Base-by-base conservation (phyloP, 2,113 vertebrate genomes). In the Emydura subglobosa region DNA sequence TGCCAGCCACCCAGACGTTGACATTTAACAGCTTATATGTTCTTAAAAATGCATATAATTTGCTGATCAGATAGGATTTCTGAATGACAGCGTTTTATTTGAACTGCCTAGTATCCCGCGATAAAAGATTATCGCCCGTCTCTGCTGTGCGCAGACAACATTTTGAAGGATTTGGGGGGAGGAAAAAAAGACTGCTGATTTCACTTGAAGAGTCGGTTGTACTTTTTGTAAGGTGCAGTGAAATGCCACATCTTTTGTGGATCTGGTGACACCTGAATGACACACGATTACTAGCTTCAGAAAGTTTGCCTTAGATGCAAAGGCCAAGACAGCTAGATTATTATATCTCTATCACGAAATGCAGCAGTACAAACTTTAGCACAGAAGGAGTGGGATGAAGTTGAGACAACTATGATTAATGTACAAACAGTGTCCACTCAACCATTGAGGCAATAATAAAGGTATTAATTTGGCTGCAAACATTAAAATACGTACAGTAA, bases 381-480 rank as follows among this genome's bases (percentile, higher is more conserved):
- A 95, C 50, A 84, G 84, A 82, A 83, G 9, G 83, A 87, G 85
- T 7, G 53, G 94, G 94, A 86, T 49, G 79, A 93, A 90, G 53
- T 16, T 76, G 59, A 93, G 93, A 97, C 94, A 97, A 96, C 84
- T 68, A 91, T 96, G 98, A 99, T 98, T 96, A 97, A 98, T 97
- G 96, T 91, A 92, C 51, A 82, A 96, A 95, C 61, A 94, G 95
- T 90, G 96, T 95, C 98, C 96, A 93, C 89, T 98, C 98, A 97
- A 97, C 97, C 98, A 97, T 17, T 68, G 93, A 98, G 97, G 93
- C 54, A 95, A 97, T 95, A 98, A 98, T 98, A 97, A 98, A 98
- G 96, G 97, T 96, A 90, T 98, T 98, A 96, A 98, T 98, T 98
- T 97, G 97, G 96, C 96, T 89, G 96, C 94, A 95, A 97, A 97